A percentile compares a stretch with the other conserved stretches of the same genome.
phyloP scores from a whole-genome alignment of 2,888 invertebrate genomes.

The Marronus borbonicus region DNA sequence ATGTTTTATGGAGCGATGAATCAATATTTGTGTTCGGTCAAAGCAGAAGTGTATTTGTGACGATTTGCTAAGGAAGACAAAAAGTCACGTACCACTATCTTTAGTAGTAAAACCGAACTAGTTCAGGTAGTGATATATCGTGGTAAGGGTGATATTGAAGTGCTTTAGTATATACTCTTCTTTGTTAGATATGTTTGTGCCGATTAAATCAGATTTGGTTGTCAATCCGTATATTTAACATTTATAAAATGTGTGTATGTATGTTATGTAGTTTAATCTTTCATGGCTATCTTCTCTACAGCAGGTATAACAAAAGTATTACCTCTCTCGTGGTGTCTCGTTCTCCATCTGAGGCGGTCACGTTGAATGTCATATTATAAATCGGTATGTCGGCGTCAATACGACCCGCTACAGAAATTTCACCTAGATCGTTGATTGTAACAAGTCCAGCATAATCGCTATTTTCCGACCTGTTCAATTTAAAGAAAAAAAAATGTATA shows the following conservation, averaged over 20 bases:
- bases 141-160: no score
- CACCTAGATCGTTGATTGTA: conserved; percentile 73
- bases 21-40: neutral
- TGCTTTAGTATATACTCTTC: no score
- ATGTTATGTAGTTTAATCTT: no score
- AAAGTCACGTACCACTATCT: no score
- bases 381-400: conserved; percentile 76
- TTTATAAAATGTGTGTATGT: no score
- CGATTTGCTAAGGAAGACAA: no score
- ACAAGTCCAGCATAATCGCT: conserved; percentile 71
- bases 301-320: conserved; percentile 49
- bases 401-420: conserved; percentile 70
- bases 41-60: conserved; percentile 16
- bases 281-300: neutral
- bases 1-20: neutral
- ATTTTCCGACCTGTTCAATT: conserved; percentile 67
- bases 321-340: conserved; percentile 69
- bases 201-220: no score
- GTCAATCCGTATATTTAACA: no score
- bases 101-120: no score
- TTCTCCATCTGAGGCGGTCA: conserved; percentile 72
- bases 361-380: conserved; percentile 72
- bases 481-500: neutral
- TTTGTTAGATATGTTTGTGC: no score
- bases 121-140: no score